These are phyloP conservation scores for Excalfactoria chinensis DNA, from an alignment of 2,113 vertebrate genomes.

Conservation along the genomic window DNA sequence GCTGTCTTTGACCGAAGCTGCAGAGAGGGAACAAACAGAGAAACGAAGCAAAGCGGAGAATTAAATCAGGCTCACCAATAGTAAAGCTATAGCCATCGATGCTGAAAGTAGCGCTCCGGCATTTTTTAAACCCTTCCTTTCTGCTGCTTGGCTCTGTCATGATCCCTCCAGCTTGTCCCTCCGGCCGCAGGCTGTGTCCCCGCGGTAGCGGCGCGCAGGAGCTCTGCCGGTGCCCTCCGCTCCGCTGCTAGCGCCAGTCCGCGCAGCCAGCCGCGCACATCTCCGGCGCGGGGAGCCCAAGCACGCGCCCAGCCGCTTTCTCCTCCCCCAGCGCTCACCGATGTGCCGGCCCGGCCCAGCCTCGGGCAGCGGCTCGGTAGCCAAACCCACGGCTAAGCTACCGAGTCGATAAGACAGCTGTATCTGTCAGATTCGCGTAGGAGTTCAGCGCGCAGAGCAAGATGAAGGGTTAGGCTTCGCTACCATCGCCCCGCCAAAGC, in stretches of 20 bases:
- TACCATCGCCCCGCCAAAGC: neutral
- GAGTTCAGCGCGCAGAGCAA: neutral
- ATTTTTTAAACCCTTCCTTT: conserved; percentile 94
- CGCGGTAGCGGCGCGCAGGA: neutral
- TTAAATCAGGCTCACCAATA: conserved; percentile 85
- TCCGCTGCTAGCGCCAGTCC: conserved; percentile 5
- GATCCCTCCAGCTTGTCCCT: conserved; percentile 36
- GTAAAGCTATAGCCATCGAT: conserved; percentile 97
- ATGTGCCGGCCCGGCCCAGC: conserved; percentile 28
- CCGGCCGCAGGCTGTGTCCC: neutral
- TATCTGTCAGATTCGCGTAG: neutral
- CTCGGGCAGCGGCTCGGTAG: neutral
- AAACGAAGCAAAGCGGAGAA: neutral
- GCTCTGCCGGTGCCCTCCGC: neutral
- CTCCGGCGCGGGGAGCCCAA: conserved; percentile 10
- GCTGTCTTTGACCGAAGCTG: neutral
- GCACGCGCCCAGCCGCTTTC: conserved; percentile 51
- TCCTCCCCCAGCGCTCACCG: conserved; percentile 62
- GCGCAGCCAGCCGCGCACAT: conserved; percentile 48
- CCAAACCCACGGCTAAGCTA: neutral
- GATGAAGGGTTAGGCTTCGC: neutral
- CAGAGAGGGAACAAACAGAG: neutral
- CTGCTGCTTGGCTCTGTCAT: conserved; percentile 88
- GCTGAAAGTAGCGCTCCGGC: conserved; percentile 94
- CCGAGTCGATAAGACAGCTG: neutral